A percentile compares a stretch with the other conserved stretches of the same genome.
Conservation (phyloP, 2,797 vertebrate species). For the Anas bernieri region DNA sequence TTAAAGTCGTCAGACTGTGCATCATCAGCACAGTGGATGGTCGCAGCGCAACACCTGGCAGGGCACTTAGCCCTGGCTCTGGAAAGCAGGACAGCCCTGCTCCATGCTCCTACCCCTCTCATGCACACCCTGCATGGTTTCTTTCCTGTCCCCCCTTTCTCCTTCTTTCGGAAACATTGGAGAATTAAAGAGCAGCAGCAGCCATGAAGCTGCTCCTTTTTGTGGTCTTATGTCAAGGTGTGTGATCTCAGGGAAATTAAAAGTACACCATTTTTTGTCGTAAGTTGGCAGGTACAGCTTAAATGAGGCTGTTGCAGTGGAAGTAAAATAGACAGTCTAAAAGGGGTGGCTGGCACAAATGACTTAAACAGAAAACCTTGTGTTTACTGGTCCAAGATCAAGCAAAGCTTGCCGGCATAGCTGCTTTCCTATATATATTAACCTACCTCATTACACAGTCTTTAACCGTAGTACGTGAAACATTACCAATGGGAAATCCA, state of each 20-base stretch:
- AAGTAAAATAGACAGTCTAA: slow-evolving; percentile 23
- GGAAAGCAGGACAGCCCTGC: background rate
- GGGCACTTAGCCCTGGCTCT: background rate
- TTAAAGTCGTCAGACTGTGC: background rate
- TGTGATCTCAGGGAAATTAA: slow-evolving; percentile 24
- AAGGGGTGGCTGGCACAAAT: background rate
- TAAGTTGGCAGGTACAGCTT: slow-evolving; percentile 31
- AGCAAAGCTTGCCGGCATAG: background rate
- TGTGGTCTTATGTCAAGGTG: background rate
- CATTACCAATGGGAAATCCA: slow-evolving; percentile 45
- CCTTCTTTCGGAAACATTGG: background rate
- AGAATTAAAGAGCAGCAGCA: background rate
- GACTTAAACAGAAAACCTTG: slow-evolving; percentile 40
- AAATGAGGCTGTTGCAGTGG: slow-evolving; percentile 4
- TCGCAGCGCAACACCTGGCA: background rate
- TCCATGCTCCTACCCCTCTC: background rate
- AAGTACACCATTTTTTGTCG: background rate
- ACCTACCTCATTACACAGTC: slow-evolving; percentile 11
- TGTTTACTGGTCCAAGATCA: slow-evolving; percentile 41
- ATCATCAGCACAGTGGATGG: background rate
- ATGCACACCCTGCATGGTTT: accelerated
- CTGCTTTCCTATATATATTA: background rate
- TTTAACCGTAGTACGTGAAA: slow-evolving; percentile 14
- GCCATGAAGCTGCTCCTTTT: background rate
- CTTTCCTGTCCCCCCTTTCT: background rate